phyloP scores from a whole-genome alignment of 2,797 vertebrate genomes.

The Myripristis murdjan region DNA sequence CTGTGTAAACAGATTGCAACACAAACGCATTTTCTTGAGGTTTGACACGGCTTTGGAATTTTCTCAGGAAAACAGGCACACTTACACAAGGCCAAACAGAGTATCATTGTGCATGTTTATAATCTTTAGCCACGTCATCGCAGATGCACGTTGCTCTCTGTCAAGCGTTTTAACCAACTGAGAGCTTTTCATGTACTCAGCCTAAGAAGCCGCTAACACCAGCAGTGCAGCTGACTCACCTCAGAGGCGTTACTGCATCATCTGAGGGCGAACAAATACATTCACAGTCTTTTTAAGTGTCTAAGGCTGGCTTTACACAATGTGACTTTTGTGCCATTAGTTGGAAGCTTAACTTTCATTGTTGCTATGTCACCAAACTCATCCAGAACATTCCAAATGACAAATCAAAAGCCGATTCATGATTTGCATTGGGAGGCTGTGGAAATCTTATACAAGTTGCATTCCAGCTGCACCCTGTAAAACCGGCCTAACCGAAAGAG shows the following conservation, averaged over 20 bases:
- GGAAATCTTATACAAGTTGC: no score
- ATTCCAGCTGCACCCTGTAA: no score
- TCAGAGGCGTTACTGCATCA: not conserved
- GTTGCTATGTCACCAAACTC: no score
- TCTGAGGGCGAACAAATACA: no score
- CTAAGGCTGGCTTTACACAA: no score
- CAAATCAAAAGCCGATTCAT: no score
- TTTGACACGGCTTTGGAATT: conserved; percentile 44
- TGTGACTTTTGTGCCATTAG: no score
- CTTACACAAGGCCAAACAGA: conserved; percentile 30
- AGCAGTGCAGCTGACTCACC: not conserved
- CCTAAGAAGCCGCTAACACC: not conserved
- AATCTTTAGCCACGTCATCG: conserved; percentile 25
- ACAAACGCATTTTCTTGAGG: conserved; percentile 21
- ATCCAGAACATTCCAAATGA: no score
- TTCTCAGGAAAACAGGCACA: conserved; percentile 4
- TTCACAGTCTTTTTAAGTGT: no score
- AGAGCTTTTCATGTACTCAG: not conserved
- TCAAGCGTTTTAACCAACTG: not conserved
- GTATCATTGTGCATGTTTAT: conserved; percentile 27
- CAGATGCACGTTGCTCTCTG: conserved; percentile 11
- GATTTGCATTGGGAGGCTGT: no score
- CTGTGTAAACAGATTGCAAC: conserved; percentile 35
- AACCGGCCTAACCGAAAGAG: no score
- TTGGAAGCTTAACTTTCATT: no score